Evolutionary conservation across 92 coral and sea anemone genomes (phyloP).

Genomic region (Hydrozoanthus gracilis): DNA sequence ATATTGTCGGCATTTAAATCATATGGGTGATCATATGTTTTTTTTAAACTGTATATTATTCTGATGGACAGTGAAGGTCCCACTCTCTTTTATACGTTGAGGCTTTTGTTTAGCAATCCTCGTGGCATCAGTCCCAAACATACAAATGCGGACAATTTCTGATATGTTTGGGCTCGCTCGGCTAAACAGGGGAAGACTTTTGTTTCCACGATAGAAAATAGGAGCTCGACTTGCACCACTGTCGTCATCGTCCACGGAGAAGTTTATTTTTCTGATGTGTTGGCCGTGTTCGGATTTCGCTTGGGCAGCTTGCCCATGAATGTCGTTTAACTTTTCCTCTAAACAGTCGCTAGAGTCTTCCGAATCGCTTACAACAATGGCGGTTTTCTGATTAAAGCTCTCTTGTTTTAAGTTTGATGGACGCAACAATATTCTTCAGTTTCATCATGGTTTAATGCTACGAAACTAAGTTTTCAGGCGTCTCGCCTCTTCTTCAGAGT

Average conservation of each 20-base stretch:
- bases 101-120: constrained; percentile 35
- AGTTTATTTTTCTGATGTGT: neutral
- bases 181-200: no score
- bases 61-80: constrained; percentile 26
- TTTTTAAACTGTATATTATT: constrained; percentile 1
- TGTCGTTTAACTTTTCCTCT: neutral
- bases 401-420: no score
- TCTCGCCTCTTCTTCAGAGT: no score
- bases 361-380: neutral
- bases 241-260: neutral
- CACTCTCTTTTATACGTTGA: constrained; percentile 26
- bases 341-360: constrained; percentile 7
- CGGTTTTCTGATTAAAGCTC: neutral
- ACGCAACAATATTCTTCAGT: no score
- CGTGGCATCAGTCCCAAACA: neutral
- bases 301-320: neutral
- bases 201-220: neutral
- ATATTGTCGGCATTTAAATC: constrained; percentile 43
- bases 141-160: neutral
- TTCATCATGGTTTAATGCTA: no score
- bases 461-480: no score
- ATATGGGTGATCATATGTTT: no score
- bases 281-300: neutral
- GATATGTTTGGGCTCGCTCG: neutral
- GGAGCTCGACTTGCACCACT: neutral